Conservation (phyloP, 1,140 invertebrate species). For the Olivierus martensii region DNA sequence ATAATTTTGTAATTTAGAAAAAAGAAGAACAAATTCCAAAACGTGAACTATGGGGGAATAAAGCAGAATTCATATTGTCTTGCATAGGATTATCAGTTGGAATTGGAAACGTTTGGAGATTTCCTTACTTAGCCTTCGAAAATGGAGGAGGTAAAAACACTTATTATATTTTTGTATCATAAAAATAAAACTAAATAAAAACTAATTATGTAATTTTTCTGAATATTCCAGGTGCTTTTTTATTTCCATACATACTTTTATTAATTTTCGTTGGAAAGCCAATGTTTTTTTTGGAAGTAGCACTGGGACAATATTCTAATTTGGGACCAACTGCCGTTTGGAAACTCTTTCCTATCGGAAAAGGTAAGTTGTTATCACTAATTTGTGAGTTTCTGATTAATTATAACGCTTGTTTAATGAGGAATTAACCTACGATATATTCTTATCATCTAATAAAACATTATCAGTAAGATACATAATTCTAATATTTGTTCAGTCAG, state of each 20-base stretch:
- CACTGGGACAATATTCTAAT: slow-evolving; percentile 25
- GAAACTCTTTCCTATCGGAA: slow-evolving; percentile 94
- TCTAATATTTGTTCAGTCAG: too few species aligned
- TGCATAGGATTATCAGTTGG: slow-evolving; percentile 27
- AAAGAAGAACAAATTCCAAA: background rate
- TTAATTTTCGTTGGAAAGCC: slow-evolving; percentile 39
- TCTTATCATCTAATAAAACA: background rate
- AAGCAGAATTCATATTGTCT: slow-evolving; percentile 27
- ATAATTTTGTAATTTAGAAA: too few species aligned
- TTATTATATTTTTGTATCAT: background rate
- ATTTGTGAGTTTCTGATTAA: background rate
- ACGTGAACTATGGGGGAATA: slow-evolving; percentile 25
- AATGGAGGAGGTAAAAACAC: slow-evolving; percentile 25
- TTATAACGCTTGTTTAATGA: background rate
- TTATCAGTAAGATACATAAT: too few species aligned
- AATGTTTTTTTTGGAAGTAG: slow-evolving; percentile 35
- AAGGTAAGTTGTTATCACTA: slow-evolving; percentile 47
- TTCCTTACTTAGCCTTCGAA: slow-evolving; percentile 33
- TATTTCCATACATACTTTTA: slow-evolving; percentile 87
- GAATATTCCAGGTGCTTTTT: slow-evolving; percentile 54
- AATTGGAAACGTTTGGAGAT: slow-evolving; percentile 19
- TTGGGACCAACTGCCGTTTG: slow-evolving; percentile 43
- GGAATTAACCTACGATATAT: background rate
- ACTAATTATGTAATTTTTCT: background rate
- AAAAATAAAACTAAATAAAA: background rate